phyloP scores from a whole-genome alignment of 2,888 invertebrate species.

The Chloromyia formosa region DNA sequence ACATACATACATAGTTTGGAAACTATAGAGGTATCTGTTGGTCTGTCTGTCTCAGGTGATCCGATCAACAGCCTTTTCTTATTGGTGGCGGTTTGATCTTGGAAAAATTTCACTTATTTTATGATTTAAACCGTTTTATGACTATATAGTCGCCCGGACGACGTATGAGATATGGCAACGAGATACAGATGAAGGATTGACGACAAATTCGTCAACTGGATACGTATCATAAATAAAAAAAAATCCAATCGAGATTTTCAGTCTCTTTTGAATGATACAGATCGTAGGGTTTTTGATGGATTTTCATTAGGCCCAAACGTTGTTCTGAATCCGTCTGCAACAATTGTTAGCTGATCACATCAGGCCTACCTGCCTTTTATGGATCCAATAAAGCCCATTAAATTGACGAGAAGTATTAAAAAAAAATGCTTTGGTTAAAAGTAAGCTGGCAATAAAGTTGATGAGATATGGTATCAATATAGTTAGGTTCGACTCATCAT shows the following conservation, averaged over 20 bases:
- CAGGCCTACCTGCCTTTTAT: not conserved
- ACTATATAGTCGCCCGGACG: slow-evolving; percentile 32
- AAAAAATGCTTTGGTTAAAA: not conserved
- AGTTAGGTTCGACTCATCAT: too few species aligned
- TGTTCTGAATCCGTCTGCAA: not conserved
- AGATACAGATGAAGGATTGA: slow-evolving; percentile 40
- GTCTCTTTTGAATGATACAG: not conserved
- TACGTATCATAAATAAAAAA: slow-evolving; percentile 31
- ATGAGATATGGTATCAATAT: not conserved
- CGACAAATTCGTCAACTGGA: slow-evolving; percentile 48
- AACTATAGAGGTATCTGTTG: not conserved
- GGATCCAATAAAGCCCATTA: not conserved
- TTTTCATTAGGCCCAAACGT: not conserved
- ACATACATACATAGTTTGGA: not conserved
- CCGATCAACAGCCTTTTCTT: not conserved
- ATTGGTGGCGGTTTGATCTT: not conserved
- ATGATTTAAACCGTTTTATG: slow-evolving; percentile 43
- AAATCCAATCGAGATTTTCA: not conserved
- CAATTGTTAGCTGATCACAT: not conserved
- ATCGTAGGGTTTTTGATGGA: not conserved
- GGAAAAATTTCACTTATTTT: slow-evolving; percentile 37
- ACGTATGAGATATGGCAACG: slow-evolving; percentile 9
- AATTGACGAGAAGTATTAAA: not conserved
- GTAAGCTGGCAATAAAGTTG: not conserved
- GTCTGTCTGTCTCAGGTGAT: slow-evolving; percentile 4